Percentiles rank a stretch among this genome's conserved stretches.
phyloP scores from a whole-genome alignment of 1,140 invertebrate genomes.

The Diabrotica virgifera region DNA sequence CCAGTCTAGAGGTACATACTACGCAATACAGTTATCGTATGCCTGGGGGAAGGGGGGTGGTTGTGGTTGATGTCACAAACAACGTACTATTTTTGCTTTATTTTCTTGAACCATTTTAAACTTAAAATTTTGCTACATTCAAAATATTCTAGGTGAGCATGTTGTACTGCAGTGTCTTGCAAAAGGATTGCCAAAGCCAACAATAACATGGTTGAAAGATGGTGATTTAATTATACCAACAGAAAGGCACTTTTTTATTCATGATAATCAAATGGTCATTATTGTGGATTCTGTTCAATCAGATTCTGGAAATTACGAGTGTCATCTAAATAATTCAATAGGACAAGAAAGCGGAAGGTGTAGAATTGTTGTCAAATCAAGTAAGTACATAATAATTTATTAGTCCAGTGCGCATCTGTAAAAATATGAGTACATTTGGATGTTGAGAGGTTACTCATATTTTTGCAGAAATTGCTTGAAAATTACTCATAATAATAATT shows the following conservation, averaged over 20 bases:
- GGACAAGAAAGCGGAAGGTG: constrained; percentile 62
- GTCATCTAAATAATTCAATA: constrained; percentile 81
- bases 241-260: constrained; percentile 76
- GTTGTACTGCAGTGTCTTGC: constrained; percentile 86
- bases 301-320: constrained; percentile 86
- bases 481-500: no score
- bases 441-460: no score
- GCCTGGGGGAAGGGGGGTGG: no score
- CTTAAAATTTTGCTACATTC: no score
- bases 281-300: constrained; percentile 73
- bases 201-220: constrained; percentile 88
- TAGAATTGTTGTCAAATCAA: constrained; percentile 55
- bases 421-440: no score
- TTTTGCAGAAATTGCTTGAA: no score
- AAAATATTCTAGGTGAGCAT: constrained; percentile 55
- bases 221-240: constrained; percentile 67
- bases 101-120: no score
- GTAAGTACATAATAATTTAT: constrained; percentile 45
- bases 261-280: constrained; percentile 81
- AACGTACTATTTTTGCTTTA: no score
- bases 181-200: constrained; percentile 80
- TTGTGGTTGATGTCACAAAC: no score
- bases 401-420: no score
- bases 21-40: no score
- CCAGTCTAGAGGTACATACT: no score